Evolutionary conservation across 2,797 vertebrate genomes (phyloP).

Genomic region (Telmatherina bonti): DNA sequence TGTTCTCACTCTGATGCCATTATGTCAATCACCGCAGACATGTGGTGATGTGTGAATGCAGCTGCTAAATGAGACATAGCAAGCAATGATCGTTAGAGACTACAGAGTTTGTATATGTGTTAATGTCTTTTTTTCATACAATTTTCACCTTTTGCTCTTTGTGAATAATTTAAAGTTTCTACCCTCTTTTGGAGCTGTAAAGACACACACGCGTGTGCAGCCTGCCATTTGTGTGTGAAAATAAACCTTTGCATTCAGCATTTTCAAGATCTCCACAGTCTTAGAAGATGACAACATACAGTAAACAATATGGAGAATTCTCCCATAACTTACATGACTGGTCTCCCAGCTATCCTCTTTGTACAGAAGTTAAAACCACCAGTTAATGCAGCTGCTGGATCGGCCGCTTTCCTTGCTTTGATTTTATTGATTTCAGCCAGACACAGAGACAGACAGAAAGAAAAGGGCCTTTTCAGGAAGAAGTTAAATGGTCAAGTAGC

Average conservation of each 20-base stretch:
- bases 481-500: constrained; percentile 91
- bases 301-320: constrained; percentile 44
- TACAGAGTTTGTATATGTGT: constrained; percentile 60
- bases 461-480: constrained; percentile 87
- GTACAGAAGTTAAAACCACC: constrained; percentile 69
- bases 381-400: constrained; percentile 81
- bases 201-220: not conserved
- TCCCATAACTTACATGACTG: constrained; percentile 44
- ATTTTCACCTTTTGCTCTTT: constrained; percentile 48
- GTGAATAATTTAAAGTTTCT: constrained; percentile 30
- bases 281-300: constrained; percentile 13
- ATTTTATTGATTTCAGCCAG: constrained; percentile 88
- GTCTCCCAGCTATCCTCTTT: constrained; percentile 66
- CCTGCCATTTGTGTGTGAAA: not conserved
- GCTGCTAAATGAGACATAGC: constrained; percentile 77
- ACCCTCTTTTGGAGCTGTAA: constrained; percentile 13
- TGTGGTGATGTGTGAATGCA: constrained; percentile 80
- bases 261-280: constrained; percentile 33
- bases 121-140: constrained; percentile 44
- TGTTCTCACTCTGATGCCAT: constrained; percentile 83
- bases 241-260: constrained; percentile 15
- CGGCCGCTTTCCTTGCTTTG: constrained; percentile 81
- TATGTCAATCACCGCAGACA: constrained; percentile 81
- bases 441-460: constrained; percentile 84
- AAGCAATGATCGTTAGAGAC: constrained; percentile 75